These are phyloP conservation scores for Ceratosolen solmsi DNA, from an alignment of 1,140 invertebrate genomes.

Conservation along the genomic window DNA sequence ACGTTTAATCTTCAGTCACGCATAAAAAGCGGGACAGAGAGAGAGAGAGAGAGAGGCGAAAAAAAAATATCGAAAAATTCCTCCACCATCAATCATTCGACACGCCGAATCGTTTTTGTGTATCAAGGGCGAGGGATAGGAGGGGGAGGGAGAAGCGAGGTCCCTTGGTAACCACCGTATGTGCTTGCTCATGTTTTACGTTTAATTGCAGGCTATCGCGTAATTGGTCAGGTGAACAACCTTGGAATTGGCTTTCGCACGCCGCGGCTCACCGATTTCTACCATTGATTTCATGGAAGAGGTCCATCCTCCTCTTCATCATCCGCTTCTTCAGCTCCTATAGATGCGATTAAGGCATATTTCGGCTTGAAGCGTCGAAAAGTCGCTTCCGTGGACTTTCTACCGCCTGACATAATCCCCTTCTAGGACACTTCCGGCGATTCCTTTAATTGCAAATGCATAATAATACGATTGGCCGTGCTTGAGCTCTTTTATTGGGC, in stretches of 20 bases:
- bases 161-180: neutral
- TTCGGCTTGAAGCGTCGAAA: neutral
- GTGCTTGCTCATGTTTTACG: conserved; percentile 9
- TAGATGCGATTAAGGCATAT: neutral
- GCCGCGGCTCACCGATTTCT: conserved; percentile 11
- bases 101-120: conserved; percentile 26
- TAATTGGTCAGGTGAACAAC: conserved; percentile 46
- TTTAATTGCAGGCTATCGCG: conserved; percentile 36
- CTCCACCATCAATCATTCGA: conserved; percentile 32
- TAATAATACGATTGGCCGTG: neutral
- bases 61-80: conserved; percentile 34
- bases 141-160: neutral
- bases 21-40: neutral
- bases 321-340: neutral
- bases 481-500: neutral
- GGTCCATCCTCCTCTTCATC: neutral
- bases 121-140: too few species aligned
- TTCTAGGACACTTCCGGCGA: neutral
- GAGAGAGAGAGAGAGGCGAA: neutral
- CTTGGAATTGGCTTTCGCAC: conserved; percentile 19
- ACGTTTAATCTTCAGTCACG: conserved; percentile 18
- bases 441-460: conserved; percentile 5
- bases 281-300: conserved; percentile 35
- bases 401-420: neutral
- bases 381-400: neutral